These are phyloP conservation scores for Homarus gammarus DNA, from an alignment of 2,888 invertebrate species.

Conservation along the genomic window DNA sequence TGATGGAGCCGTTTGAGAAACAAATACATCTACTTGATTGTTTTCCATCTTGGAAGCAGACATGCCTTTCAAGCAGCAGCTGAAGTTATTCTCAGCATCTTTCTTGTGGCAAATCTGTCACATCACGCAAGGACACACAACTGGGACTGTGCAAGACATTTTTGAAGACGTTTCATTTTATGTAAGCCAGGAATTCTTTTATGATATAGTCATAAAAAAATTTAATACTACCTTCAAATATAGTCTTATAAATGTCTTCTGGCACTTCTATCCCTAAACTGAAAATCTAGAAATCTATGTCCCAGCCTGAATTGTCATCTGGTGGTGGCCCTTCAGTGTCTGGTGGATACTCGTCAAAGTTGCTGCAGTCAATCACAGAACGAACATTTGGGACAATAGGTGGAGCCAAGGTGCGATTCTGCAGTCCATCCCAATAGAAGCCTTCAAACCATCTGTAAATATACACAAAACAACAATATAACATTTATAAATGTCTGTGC, in stretches of 20 bases:
- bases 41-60: conserved; percentile 28
- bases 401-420: conserved; percentile 85
- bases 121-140: conserved; percentile 62
- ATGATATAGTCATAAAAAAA: conserved; percentile 38
- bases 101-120: conserved; percentile 47
- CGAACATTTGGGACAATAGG: conserved; percentile 85
- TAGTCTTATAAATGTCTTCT: conserved; percentile 41
- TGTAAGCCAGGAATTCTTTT: conserved; percentile 12
- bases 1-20: conserved; percentile 37
- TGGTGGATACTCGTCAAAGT: conserved; percentile 98
- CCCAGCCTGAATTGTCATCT: conserved; percentile 97
- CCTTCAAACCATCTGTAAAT: conserved; percentile 91
- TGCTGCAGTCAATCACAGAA: conserved; percentile 92
- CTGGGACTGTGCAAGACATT: conserved; percentile 46
- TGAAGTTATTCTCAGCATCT: conserved; percentile 36
- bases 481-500: background rate
- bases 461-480: background rate
- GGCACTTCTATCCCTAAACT: conserved; percentile 23
- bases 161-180: background rate
- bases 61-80: conserved; percentile 18
- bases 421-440: conserved; percentile 92
- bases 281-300: conserved; percentile 88
- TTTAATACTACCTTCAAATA: conserved; percentile 25
- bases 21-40: conserved; percentile 34
- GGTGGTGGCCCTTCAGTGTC: conserved; percentile 95